Base-by-base conservation (phyloP, 2,888 invertebrate genomes). In the Odontocerum albicorne region DNA sequence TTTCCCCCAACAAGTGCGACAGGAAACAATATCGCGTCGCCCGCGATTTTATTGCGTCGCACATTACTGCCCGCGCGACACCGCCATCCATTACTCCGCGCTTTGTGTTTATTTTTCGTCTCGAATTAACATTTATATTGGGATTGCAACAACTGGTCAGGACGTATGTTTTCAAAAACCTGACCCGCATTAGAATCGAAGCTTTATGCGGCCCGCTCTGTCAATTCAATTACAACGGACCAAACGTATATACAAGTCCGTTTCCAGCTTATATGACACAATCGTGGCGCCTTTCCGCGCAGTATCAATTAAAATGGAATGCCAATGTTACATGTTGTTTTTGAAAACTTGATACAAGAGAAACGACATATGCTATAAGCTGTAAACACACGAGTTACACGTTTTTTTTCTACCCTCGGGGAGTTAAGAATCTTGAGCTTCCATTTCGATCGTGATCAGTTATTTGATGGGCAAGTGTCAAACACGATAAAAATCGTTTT, bases 41-140 rank as follows among this genome's bases (percentile, higher is more conserved):
- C 16, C 22, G 19, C 21, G 42, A 15, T 16, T 42, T 42, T 42
- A 42, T 42, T 3, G 22, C 42, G 15, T 27, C 13, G 43, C 15
- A 21, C 22, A 15, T 16, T 15, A 15, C 42, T 20, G 15, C 20
- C 22, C 12, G n/a, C 10, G 36, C 27, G 27, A 36, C 32, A 17
- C 21, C 50, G n/a, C 16, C 35, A 20, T 33, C 50, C 43, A 31
- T 38, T 31, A 51, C 46, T 47, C 53, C n/a, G n/a, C n/a, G n/a
- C n/a, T n/a, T n/a, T 16, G 32, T 38, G 49, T 55, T 55, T 55
- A 55, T 49, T 49, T 52, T 55, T 55, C 32, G 55, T 27, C 49
- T 31, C n/a, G 49, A 55, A 55, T 55, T 55, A 55, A 49, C 49
- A 55, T 55, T 55, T 55, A 55, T 49, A 53, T 53, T 53, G 53